Evolutionary conservation across 2,797 vertebrate genomes (phyloP).

Genomic region (Eurystomus glaucurus): DNA sequence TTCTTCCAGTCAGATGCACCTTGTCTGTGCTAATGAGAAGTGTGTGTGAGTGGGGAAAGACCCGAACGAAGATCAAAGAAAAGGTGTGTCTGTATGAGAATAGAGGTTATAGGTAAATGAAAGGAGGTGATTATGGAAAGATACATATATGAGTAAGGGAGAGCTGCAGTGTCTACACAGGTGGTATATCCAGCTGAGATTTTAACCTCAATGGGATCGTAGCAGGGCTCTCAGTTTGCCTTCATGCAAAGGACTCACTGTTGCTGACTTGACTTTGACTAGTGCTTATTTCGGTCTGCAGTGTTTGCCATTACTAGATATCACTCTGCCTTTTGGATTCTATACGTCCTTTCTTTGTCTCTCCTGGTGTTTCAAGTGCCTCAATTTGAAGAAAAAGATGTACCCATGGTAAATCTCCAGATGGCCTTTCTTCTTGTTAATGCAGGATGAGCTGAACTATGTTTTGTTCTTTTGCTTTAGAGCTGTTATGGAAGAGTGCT

Average conservation of each 20-base stretch:
- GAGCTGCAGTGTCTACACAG: conserved; percentile 17
- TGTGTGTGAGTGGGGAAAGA: conserved; percentile 57
- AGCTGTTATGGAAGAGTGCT: background rate
- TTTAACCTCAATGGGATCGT: background rate
- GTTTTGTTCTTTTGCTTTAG: conserved; percentile 11
- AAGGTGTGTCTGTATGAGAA: conserved; percentile 69
- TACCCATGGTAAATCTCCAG: background rate
- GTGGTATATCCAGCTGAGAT: conserved; percentile 20
- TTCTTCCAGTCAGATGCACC: conserved; percentile 15
- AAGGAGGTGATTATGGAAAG: conserved; percentile 58
- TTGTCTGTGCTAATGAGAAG: conserved; percentile 30
- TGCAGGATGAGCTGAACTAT: background rate
- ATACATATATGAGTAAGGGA: conserved; percentile 2
- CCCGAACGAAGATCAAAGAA: conserved; percentile 65
- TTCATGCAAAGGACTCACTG: background rate
- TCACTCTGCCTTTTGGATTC: background rate
- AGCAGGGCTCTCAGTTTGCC: background rate
- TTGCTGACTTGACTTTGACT: background rate
- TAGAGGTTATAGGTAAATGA: conserved; percentile 70
- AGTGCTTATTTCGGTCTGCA: background rate
- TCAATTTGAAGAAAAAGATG: background rate
- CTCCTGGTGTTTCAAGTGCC: background rate
- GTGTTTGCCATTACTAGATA: background rate
- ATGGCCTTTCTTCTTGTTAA: background rate
- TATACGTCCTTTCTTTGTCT: background rate